Evolutionary conservation across 1,140 invertebrate species (phyloP).

Genomic region (Brachionus calyciflorus): DNA sequence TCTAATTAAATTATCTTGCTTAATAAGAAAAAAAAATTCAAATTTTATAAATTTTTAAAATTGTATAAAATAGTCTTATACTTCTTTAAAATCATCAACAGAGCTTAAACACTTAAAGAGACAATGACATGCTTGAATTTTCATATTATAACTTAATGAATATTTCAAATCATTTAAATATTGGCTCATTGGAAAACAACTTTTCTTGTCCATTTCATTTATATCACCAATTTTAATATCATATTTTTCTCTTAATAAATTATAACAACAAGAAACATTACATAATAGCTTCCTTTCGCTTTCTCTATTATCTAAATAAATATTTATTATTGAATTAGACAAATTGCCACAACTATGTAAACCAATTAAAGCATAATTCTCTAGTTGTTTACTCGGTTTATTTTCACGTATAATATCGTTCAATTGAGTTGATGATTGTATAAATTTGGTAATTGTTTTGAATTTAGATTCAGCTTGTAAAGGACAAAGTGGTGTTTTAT

Average conservation of each 20-base stretch:
- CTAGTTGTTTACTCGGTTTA: neutral
- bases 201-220: slow-evolving; percentile 16
- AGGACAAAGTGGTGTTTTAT: slow-evolving; percentile 51
- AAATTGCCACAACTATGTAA: slow-evolving; percentile 56
- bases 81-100: slow-evolving; percentile 55
- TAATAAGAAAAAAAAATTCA: too few relatives aligned
- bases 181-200: slow-evolving; percentile 68
- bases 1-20: neutral
- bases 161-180: slow-evolving; percentile 64
- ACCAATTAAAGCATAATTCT: slow-evolving; percentile 49
- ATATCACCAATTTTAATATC: slow-evolving; percentile 54
- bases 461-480: neutral
- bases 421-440: neutral
- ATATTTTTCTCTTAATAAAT: slow-evolving; percentile 53
- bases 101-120: slow-evolving; percentile 65
- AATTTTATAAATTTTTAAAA: too few relatives aligned
- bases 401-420: neutral
- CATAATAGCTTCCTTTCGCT: slow-evolving; percentile 49
- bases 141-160: slow-evolving; percentile 71
- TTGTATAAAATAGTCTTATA: too few relatives aligned
- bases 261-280: slow-evolving; percentile 56
- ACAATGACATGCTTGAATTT: slow-evolving; percentile 77
- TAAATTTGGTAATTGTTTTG: neutral
- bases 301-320: slow-evolving; percentile 50
- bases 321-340: slow-evolving; percentile 50